These are phyloP conservation scores for Zootoca vivipara DNA, from an alignment of 2,113 vertebrate genomes.

Conservation along the genomic window DNA sequence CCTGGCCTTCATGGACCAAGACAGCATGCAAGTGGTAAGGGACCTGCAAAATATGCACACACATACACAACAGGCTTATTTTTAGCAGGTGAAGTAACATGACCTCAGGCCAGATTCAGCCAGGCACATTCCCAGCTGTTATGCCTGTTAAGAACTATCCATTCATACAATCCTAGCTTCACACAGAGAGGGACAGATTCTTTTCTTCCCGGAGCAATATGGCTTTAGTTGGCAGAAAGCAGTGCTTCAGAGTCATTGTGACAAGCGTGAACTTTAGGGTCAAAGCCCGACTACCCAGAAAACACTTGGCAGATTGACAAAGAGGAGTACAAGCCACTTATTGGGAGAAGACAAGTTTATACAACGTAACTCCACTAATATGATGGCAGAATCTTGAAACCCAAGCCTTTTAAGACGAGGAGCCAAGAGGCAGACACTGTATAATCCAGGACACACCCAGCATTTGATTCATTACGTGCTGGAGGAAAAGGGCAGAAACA, in stretches of 20 bases:
- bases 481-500: background rate
- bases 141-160: background rate
- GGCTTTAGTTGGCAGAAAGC: background rate
- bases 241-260: too few species aligned
- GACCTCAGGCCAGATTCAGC: background rate
- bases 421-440: too few species aligned
- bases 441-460: too few species aligned
- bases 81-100: accelerated
- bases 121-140: background rate
- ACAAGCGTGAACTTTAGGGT: background rate
- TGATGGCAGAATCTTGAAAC: background rate
- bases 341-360: too few species aligned
- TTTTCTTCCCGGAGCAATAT: background rate
- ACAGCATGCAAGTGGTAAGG: constrained; percentile 93
- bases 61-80: accelerated
- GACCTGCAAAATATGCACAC: constrained; percentile 76
- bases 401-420: background rate
- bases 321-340: background rate
- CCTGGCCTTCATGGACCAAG: constrained; percentile 95
- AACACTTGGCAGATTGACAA: background rate
- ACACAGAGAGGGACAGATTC: background rate
- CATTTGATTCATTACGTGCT: too few species aligned
- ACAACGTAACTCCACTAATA: background rate
- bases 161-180: accelerated
- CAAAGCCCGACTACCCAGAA: background rate